A percentile compares a stretch with the other conserved stretches of the same genome.
phyloP scores from a whole-genome alignment of 2,888 invertebrate species.

The Rhamphomyia laevipes region DNA sequence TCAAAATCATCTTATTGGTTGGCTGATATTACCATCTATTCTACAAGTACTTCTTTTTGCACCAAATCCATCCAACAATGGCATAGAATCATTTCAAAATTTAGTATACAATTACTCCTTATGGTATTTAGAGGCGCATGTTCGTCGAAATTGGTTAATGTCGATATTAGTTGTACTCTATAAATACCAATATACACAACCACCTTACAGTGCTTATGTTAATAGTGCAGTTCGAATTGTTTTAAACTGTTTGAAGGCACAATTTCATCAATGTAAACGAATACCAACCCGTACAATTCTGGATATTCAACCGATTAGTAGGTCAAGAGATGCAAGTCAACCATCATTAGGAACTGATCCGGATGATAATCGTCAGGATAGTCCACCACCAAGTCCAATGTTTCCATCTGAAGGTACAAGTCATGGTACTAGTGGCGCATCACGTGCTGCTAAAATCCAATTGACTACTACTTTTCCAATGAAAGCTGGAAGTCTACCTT shows the following conservation, averaged over 20 bases:
- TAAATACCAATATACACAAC: conserved; percentile 75
- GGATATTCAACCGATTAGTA: conserved; percentile 49
- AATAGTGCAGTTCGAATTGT: conserved; percentile 78
- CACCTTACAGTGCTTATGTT: conserved; percentile 56
- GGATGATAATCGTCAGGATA: conserved; percentile 42
- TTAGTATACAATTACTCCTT: conserved; percentile 58
- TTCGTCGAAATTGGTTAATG: conserved; percentile 85
- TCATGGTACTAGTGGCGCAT: conserved; percentile 34
- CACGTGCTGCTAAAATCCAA: conserved; percentile 38
- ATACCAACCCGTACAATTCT: conserved; percentile 70
- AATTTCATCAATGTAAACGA: conserved; percentile 81
- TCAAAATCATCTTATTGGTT: conserved; percentile 90
- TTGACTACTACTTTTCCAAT: conserved; percentile 51
- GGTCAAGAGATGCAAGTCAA: conserved; percentile 54
- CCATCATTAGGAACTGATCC: conserved; percentile 61
- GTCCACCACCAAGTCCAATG: conserved; percentile 51
- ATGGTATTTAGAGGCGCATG: conserved; percentile 77
- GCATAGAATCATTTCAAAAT: conserved; percentile 48
- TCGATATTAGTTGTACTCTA: conserved; percentile 86
- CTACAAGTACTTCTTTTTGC: conserved; percentile 70
- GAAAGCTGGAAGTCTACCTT: conserved; percentile 42
- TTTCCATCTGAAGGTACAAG: conserved; percentile 45
- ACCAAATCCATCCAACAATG: conserved; percentile 59
- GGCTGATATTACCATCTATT: conserved; percentile 74
- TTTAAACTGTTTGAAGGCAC: conserved; percentile 81